Evolutionary conservation across 2,113 vertebrate species (phyloP), one percentile per base, ranked within the genome.

Genomic region (Otolemur garnettii): DNA sequence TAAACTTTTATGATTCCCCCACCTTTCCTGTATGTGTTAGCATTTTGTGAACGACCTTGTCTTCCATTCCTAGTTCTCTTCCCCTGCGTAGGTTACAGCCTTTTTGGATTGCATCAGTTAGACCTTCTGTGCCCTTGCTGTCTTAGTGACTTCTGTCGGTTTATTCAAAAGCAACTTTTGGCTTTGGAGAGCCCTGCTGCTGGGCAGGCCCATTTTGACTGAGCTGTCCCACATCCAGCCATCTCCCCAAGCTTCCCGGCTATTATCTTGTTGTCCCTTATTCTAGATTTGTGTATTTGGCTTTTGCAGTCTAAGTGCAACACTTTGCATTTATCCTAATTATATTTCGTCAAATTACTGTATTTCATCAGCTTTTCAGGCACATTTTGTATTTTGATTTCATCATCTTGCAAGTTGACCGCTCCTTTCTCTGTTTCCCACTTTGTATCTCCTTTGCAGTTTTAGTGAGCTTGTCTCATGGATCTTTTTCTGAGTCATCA

Each of bases 401-500:
- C 60, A 74, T 71, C 74, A 60, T 75, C 26, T 84, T 35, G 45
- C 30, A 18, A 68, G 35, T 87, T 77, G 93, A 30, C 45, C 55
- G 26, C 33, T 83, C 33, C 64, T 83, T 68, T 77, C 82, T 42
- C 83, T n/a, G 50, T 72, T 12, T 50, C 59, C 24, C 18, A 71
- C 1, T 50, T 19, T 77, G 69, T 81, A 80, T 66, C 77, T 59
- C 50, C 69, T 87, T 72, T 66, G 57, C 62, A 81, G 2, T 86
- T 66, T 69, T 35, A 45, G n/a, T 64, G 80, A n/a, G 42, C 77
- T 87, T 81, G 60, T 62, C 68, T n/a, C n/a, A 0, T 77, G 45
- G 87, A 13, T 84, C 50, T 87, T 93, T 96, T 93, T 97, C 97
- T 93, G 85, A 95, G 79, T 98, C 97, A 96, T 98, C 97, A 95